A percentile compares a stretch with the other conserved stretches of the same genome.
Conservation (phyloP, 1,140 invertebrate genomes). For the Drosophila arawakana region DNA sequence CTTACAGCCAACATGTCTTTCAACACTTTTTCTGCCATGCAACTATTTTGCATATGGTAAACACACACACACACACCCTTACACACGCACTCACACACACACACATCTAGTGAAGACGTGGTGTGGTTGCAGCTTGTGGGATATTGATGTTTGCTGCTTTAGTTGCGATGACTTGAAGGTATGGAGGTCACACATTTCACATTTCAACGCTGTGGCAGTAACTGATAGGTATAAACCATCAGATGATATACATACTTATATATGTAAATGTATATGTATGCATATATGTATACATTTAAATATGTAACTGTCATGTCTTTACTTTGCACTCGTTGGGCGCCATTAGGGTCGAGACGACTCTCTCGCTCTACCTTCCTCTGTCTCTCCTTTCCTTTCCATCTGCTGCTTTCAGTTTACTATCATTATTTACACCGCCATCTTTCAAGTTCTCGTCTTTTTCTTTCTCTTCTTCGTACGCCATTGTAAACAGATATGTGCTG, state of each 20-base stretch:
- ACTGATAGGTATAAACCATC: slow-evolving; percentile 19
- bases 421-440: slow-evolving; percentile 57
- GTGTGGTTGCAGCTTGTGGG: slow-evolving; percentile 30
- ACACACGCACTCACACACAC: neutral
- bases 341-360: slow-evolving; percentile 36
- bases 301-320: neutral
- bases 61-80: slow-evolving; percentile 8
- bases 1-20: slow-evolving; percentile 49
- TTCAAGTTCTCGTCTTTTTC: slow-evolving; percentile 23
- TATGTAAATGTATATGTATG: neutral
- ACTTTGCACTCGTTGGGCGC: slow-evolving; percentile 16
- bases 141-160: slow-evolving; percentile 60
- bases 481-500: slow-evolving; percentile 68
- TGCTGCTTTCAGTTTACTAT: slow-evolving; percentile 22
- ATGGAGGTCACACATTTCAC: slow-evolving; percentile 26
- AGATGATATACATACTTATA: neutral
- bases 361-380: neutral
- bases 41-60: slow-evolving; percentile 76
- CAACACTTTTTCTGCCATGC: slow-evolving; percentile 60
- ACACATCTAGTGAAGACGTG: neutral
- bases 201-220: slow-evolving; percentile 31
- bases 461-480: slow-evolving; percentile 34
- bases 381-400: neutral
- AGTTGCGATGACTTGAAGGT: slow-evolving; percentile 33
- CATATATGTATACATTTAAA: neutral